A percentile compares a stretch with the other conserved stretches of the same genome.
phyloP scores from a whole-genome alignment of 2,888 invertebrate species.

The Andrena camellia region DNA sequence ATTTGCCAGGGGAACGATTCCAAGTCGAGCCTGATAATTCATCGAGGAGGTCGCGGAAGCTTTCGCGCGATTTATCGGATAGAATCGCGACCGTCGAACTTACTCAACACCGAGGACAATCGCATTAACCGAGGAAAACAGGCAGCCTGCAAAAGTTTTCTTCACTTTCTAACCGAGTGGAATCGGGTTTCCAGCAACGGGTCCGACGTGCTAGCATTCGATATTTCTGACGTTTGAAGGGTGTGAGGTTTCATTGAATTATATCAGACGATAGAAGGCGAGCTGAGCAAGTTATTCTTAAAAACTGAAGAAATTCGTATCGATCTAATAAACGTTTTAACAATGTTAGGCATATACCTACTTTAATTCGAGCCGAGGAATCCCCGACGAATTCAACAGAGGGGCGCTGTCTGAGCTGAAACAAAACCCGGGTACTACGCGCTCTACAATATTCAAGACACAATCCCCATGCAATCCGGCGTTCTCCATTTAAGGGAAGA shows the following conservation, averaged over 20 bases:
- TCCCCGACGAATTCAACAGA: no score
- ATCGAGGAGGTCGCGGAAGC: neutral
- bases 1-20: neutral
- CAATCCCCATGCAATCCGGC: conserved; percentile 9
- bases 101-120: conserved; percentile 24
- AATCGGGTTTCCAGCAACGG: conserved; percentile 21
- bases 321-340: no score
- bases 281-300: neutral
- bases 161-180: conserved; percentile 26
- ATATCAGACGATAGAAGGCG: neutral
- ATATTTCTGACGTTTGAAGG: neutral
- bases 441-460: neutral
- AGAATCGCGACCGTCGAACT: conserved; percentile 6
- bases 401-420: no score
- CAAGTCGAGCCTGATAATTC: neutral
- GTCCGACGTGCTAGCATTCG: conserved; percentile 5
- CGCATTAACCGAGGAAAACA: conserved; percentile 15
- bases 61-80: conserved; percentile 7
- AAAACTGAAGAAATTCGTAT: neutral
- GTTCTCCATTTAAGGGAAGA: neutral
- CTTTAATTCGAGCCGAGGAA: neutral
- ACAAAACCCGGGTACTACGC: no score
- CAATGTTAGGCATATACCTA: no score
- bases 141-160: conserved; percentile 15
- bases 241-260: conserved; percentile 10